Evolutionary conservation across 2,888 invertebrate genomes (phyloP).

Genomic region (Aradus depressus): DNA sequence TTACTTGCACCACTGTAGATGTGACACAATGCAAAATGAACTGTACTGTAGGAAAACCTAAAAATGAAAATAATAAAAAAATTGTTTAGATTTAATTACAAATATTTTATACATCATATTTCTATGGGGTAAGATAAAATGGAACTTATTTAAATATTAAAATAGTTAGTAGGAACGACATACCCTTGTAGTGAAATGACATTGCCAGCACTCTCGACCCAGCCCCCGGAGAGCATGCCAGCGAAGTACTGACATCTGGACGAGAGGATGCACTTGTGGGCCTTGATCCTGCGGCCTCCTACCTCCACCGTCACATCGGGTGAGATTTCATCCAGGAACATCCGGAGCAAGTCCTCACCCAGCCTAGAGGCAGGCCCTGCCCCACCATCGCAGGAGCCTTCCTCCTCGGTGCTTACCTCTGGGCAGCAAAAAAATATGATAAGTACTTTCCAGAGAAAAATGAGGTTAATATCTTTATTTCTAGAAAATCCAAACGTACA

Average conservation of each 20-base stretch:
- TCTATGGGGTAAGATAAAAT: not conserved
- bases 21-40: constrained; percentile 84
- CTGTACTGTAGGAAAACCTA: constrained; percentile 71
- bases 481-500: no score
- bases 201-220: constrained; percentile 68
- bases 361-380: constrained; percentile 46
- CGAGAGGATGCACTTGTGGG: constrained; percentile 84
- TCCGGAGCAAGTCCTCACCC: constrained; percentile 75
- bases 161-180: constrained; percentile 21
- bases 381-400: constrained; percentile 20
- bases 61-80: constrained; percentile 21
- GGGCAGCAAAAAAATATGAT: constrained; percentile 2
- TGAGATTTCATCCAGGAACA: constrained; percentile 85
- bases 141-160: not conserved
- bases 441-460: not conserved
- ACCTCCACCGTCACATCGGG: constrained; percentile 80
- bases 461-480: not conserved
- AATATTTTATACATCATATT: not conserved
- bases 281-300: constrained; percentile 67
- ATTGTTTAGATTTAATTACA: not conserved
- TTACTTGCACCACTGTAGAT: constrained; percentile 87
- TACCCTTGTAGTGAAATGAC: constrained; percentile 75
- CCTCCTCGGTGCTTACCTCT: constrained; percentile 28
- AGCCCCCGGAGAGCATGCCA: constrained; percentile 76
- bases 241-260: constrained; percentile 90